Base-by-base conservation (phyloP, 1,140 invertebrate species). In the Ceratitis capitata region DNA sequence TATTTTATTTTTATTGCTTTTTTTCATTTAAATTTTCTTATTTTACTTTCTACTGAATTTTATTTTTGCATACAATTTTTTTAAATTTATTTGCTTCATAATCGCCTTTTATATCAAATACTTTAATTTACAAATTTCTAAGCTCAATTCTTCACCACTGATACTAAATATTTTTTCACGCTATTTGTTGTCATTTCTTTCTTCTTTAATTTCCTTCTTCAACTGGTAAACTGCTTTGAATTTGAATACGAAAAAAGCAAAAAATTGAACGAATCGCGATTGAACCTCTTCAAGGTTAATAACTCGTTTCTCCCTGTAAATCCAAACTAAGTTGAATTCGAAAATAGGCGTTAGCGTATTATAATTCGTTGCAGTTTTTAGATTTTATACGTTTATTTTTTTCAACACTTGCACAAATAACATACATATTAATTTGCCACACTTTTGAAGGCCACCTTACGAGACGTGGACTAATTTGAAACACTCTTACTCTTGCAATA, bases 311-410 rank as follows among this genome's bases (percentile, higher is more conserved):
- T 19, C 26, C 78, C 42, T 82, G n/a, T 23, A 82, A 49, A 82
- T 82, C 78, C 42, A 39, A 82, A 82, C 42, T 49, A 35, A n/a
- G 74, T 16, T 69, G 61, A 69, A 69, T 69, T 69, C 29, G 3
- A 69, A 69, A 69, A 69, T 39, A 69, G 32, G 16, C 61, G 29
- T 69, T 69, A 9, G 32, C 61, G 29, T 16, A 19, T 69, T 56
- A 19, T 32, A 69, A 69, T 35, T 69, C 14, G 14, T 69, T 69
- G 61, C 61, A 35, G 14, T 69, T 35, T n/a, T 69, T 23, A 61
- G 29, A 61, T 61, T 61, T 0, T 14, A 61, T 61, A 1, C 32
- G 26, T 19, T 69, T 19, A 35, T 69, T 69, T 69, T n/a, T 39
- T 39, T 69, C 16, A 35, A 35, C 10, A 69, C 29, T 69, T 35